phyloP scores from a whole-genome alignment of 2,113 vertebrate species.

The Gymnogyps californianus region DNA sequence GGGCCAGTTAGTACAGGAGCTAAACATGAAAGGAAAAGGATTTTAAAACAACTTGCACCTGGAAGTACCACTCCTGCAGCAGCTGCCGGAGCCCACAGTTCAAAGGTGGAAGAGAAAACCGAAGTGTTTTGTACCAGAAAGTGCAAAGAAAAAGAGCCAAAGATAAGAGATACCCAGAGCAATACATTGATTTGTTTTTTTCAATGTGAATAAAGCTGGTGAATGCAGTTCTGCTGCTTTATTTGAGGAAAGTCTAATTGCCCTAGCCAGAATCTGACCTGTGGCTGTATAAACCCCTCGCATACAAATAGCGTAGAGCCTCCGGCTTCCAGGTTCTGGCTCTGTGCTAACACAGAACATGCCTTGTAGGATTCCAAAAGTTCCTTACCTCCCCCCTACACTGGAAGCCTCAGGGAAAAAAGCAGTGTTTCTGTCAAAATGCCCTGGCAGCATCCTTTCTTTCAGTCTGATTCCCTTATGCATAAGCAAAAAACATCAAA shows the following conservation, averaged over 20 bases:
- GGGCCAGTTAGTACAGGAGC: background rate
- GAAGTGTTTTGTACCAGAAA: background rate
- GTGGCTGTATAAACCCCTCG: background rate
- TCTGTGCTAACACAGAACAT: background rate
- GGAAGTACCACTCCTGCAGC: background rate
- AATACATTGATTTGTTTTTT: background rate
- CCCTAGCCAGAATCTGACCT: background rate
- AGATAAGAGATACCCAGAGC: background rate
- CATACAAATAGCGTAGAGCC: background rate
- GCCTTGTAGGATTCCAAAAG: background rate
- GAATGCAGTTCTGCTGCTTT: background rate
- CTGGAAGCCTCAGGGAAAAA: background rate
- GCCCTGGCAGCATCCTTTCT: background rate
- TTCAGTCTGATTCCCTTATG: background rate
- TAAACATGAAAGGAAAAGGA: background rate
- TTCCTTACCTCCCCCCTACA: background rate
- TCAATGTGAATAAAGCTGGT: background rate
- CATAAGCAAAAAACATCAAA: background rate
- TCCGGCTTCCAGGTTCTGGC: background rate
- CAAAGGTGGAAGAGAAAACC: background rate
- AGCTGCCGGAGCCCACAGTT: background rate
- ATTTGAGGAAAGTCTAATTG: background rate
- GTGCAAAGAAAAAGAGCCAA: background rate
- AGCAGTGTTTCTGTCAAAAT: background rate
- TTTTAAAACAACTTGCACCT: background rate